Base-by-base conservation (phyloP, 2,797 vertebrate genomes). In the Chaetophractus vellerosus region DNA sequence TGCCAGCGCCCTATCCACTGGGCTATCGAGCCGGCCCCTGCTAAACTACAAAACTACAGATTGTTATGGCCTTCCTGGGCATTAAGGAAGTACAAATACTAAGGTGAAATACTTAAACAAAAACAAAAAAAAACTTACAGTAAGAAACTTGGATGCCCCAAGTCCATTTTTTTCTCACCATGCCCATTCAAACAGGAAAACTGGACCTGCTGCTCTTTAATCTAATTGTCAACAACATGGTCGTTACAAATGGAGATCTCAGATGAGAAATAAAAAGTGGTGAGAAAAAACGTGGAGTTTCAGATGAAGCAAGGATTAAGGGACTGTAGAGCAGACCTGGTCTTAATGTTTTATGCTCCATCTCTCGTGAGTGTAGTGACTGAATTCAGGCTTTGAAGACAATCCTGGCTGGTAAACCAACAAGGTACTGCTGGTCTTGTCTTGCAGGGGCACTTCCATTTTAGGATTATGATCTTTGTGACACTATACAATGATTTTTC, bases 241-340 rank as follows among this genome's bases (percentile, higher is more conserved):
- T 80, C 23, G 82, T 57, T 57, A 45, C 28, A 48, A 85, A 91
- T 16, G 57, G 45, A 96, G 88, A 80, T 24, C 75, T 88, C 33
- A 76, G 24, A 66, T 45, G 61, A 92, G 57, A 90, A 64, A 83
- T 48, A 50, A 91, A 75, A 85, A 78, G 7, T 15, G 16, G 72
- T 14, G 45, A 94, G 68, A 89, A 81, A 93, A 90, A 86, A 71
- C 16, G 68, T 38, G 36, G 33, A 69, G 95, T 95, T 50, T 63
- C n/a, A 87, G 2, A 4, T 83, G 66, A 75, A 71, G 68, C 9
- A 76, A 76, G 33, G 55, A 57, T 68, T 63, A 91, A 64, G 8
- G 68, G 71, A 71, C 2, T 23, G 18, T 26, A 68, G 24, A 89
- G 69, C 23, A 78, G 63, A 36, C 1, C 16, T 5, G 24, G n/a